phyloP scores from a whole-genome alignment of 2,888 invertebrate genomes.

The Caenorhabditis sp. region DNA sequence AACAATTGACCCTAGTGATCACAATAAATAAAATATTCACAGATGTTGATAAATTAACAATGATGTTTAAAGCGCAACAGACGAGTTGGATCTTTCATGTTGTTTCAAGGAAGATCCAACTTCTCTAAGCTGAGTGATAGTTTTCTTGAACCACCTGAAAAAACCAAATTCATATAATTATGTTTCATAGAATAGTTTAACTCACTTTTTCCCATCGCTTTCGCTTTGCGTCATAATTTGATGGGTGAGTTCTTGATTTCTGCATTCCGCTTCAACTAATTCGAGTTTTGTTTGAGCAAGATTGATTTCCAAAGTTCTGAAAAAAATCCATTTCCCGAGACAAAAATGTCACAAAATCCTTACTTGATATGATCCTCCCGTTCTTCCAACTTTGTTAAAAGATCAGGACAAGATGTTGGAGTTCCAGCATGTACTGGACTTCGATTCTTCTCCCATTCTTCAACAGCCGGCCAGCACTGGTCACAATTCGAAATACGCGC shows the following conservation, averaged over 20 bases:
- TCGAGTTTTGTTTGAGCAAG: conserved; percentile 95
- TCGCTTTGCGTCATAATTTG: conserved; percentile 57
- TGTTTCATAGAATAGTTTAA: not conserved
- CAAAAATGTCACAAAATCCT: conserved; percentile 28
- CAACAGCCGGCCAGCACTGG: conserved; percentile 46
- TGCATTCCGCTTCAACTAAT: conserved; percentile 80
- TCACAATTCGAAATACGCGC: conserved; percentile 50
- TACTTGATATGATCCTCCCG: conserved; percentile 74
- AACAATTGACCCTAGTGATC: not conserved
- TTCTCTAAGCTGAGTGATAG: conserved; percentile 77
- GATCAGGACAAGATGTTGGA: conserved; percentile 33
- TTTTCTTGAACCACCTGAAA: conserved; percentile 85
- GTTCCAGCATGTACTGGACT: conserved; percentile 34
- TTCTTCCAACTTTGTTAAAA: conserved; percentile 54
- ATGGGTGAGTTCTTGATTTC: conserved; percentile 80
- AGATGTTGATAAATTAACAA: not conserved
- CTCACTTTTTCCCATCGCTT: conserved; percentile 47
- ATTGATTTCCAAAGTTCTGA: conserved; percentile 81
- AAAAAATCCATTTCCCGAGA: conserved; percentile 3
- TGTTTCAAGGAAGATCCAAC: conserved; percentile 65
- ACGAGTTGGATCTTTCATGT: conserved; percentile 55
- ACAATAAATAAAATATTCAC: conserved; percentile 1
- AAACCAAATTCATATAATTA: not conserved
- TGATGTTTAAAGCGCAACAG: conserved; percentile 27
- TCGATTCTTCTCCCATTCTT: conserved; percentile 53